Evolutionary conservation across 92 coral and sea anemone genomes (phyloP).

Genomic region (Palythoa grandis): DNA sequence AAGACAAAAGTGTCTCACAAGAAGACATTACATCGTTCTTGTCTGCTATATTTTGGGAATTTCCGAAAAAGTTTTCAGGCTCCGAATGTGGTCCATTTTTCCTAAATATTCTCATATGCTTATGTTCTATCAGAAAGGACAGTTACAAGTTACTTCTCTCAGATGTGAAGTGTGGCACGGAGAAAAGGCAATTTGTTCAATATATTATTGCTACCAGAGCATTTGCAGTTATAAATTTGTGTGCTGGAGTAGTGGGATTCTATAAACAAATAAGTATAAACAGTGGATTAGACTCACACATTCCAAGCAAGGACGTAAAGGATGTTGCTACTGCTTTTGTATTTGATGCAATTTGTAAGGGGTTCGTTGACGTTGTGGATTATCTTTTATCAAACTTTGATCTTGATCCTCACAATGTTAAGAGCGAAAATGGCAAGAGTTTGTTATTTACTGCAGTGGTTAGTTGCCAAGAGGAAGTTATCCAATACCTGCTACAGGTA

Average conservation of each 20-base stretch:
- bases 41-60: conserved; percentile 83
- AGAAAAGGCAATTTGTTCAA: conserved; percentile 76
- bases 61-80: conserved; percentile 78
- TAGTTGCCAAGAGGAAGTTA: conserved; percentile 67
- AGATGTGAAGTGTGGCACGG: conserved; percentile 82
- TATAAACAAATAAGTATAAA: conserved; percentile 48
- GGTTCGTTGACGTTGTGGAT: conserved; percentile 76
- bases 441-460: conserved; percentile 77
- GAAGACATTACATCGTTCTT: conserved; percentile 65
- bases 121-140: conserved; percentile 83
- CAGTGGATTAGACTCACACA: conserved; percentile 20
- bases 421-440: conserved; percentile 55
- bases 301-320: conserved; percentile 51
- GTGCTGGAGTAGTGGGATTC: conserved; percentile 72
- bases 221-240: conserved; percentile 78
- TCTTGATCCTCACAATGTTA: conserved; percentile 53
- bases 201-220: conserved; percentile 84
- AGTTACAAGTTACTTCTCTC: conserved; percentile 78
- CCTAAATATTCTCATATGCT: conserved; percentile 65
- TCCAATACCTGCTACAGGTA: conserved; percentile 70
- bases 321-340: conserved; percentile 71
- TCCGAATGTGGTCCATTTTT: conserved; percentile 61
- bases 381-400: conserved; percentile 60
- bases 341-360: conserved; percentile 77
- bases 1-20: conserved; percentile 51